Evolutionary conservation across 2,888 invertebrate species (phyloP).

Genomic region (Lampropteryx suffumata): DNA sequence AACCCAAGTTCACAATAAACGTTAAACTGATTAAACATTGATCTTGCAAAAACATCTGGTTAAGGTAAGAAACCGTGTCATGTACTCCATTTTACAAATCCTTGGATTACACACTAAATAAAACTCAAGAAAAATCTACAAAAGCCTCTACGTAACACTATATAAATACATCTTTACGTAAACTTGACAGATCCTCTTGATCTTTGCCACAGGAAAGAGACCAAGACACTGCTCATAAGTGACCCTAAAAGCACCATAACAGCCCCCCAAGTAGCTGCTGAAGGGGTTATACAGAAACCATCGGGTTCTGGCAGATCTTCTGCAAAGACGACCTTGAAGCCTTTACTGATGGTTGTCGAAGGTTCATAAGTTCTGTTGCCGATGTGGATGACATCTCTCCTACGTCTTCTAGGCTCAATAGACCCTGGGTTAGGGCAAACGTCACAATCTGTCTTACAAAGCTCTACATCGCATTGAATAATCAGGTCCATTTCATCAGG

Average conservation of each 20-base stretch:
- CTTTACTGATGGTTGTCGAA: slow-evolving; percentile 84
- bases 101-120: slow-evolving; percentile 7
- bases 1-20: too few species aligned
- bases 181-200: slow-evolving; percentile 62
- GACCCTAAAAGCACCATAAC: slow-evolving; percentile 84
- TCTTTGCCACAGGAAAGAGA: slow-evolving; percentile 71
- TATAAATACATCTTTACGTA: slow-evolving; percentile 37
- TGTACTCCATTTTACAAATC: too few species aligned
- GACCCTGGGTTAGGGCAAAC: slow-evolving; percentile 87
- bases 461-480: slow-evolving; percentile 91
- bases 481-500: slow-evolving; percentile 92
- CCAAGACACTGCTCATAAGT: slow-evolving; percentile 75
- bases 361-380: slow-evolving; percentile 81
- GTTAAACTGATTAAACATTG: too few species aligned
- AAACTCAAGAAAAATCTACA: slow-evolving; percentile 6
- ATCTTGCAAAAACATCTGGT: too few species aligned
- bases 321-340: slow-evolving; percentile 86
- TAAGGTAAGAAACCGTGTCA: too few species aligned
- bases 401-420: slow-evolving; percentile 72
- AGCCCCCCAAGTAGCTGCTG: slow-evolving; percentile 85
- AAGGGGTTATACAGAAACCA: slow-evolving; percentile 85
- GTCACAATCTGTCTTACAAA: slow-evolving; percentile 91
- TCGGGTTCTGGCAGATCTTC: slow-evolving; percentile 83
- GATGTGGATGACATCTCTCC: slow-evolving; percentile 69
- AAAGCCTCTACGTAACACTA: slow-evolving; percentile 15